Conservation (phyloP, 1,140 invertebrate species). For the Globodera ellingtonae region DNA sequence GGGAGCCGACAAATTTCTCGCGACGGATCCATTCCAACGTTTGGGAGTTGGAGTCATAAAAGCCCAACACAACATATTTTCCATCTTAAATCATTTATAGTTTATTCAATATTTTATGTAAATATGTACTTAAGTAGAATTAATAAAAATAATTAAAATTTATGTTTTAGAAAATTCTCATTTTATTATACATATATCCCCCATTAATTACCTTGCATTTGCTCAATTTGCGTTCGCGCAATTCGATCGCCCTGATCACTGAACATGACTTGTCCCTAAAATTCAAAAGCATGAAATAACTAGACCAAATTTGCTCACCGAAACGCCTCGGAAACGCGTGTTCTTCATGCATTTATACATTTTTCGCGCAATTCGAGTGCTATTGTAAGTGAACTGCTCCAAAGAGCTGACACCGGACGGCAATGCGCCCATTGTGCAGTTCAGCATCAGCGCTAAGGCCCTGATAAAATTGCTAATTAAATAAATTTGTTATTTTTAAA, state of each 20-base stretch:
- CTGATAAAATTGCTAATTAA: constrained; percentile 27
- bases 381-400: constrained; percentile 95
- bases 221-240: constrained; percentile 96
- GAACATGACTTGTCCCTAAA: constrained; percentile 70
- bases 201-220: constrained; percentile 72
- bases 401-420: constrained; percentile 72
- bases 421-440: constrained; percentile 78
- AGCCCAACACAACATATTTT: constrained; percentile 90
- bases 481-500: too few species aligned
- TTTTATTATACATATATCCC: background rate
- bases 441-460: constrained; percentile 75
- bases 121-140: background rate
- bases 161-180: background rate
- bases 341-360: constrained; percentile 96
- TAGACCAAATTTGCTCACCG: constrained; percentile 72
- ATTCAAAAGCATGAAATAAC: background rate
- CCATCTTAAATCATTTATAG: constrained; percentile 72
- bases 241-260: constrained; percentile 92
- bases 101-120: background rate
- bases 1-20: constrained; percentile 82
- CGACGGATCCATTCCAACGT: constrained; percentile 88
- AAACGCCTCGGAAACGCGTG: constrained; percentile 94
- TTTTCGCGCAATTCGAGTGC: constrained; percentile 88
- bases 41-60: constrained; percentile 90
- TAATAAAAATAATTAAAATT: constrained; percentile 12